Conservation (phyloP, 35 echinoderm and acorn worm species). For the Strongylocentrotus purpuratus region DNA sequence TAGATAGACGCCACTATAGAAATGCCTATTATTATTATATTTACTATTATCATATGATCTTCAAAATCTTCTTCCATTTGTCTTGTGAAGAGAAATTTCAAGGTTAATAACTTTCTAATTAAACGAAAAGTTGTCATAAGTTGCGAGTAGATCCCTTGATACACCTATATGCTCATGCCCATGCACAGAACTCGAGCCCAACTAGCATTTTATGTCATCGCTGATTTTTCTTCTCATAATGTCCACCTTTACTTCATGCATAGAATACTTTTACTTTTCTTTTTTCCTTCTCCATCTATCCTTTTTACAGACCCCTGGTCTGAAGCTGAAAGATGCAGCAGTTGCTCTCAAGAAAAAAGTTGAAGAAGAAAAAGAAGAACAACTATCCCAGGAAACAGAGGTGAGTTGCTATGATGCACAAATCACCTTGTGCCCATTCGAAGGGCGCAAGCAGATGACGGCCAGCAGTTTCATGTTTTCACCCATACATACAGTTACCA, state of each 20-base stretch:
- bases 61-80: neutral
- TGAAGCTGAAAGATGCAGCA: conserved; percentile 21
- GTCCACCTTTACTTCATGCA: no score
- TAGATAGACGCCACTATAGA: no score
- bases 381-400: neutral
- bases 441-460: no score
- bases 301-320: conserved; percentile 9
- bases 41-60: no score
- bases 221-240: no score
- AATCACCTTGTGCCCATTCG: no score
- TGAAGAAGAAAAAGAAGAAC: neutral
- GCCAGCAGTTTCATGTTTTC: no score
- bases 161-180: neutral
- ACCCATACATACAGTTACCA: no score
- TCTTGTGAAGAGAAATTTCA: neutral
- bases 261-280: neutral
- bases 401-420: neutral
- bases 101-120: neutral
- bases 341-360: neutral
- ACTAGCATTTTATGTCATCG: no score
- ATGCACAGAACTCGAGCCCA: neutral
- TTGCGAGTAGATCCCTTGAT: neutral
- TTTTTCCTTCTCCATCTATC: neutral
- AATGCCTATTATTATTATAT: no score
- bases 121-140: neutral